phyloP scores from a whole-genome alignment of 2,113 vertebrate genomes.

The Catharus minimus region DNA sequence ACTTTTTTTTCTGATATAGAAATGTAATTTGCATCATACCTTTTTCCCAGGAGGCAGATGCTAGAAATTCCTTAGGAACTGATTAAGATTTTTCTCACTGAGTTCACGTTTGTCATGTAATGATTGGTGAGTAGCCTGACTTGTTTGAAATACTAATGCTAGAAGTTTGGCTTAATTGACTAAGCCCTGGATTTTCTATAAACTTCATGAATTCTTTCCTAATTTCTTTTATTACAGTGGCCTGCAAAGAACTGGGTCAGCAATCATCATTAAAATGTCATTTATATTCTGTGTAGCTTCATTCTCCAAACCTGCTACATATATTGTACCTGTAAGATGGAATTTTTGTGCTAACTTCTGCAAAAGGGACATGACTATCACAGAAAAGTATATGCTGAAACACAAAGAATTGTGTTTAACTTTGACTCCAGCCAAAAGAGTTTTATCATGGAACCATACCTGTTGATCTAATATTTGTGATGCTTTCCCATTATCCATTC shows the following conservation, averaged over 20 bases:
- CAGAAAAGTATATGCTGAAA: background rate
- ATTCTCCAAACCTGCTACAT: background rate
- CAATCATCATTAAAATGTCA: background rate
- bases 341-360: background rate
- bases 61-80: background rate
- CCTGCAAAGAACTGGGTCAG: background rate
- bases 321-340: background rate
- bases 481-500: background rate
- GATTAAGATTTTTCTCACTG: slow-evolving; percentile 45
- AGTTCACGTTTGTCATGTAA: slow-evolving; percentile 16
- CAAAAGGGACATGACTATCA: background rate
- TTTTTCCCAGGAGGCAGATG: background rate
- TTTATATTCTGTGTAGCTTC: background rate
- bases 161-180: slow-evolving; percentile 11
- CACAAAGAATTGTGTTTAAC: background rate
- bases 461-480: background rate
- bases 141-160: slow-evolving; percentile 38
- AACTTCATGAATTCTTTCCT: background rate
- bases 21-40: slow-evolving; percentile 2
- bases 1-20: background rate
- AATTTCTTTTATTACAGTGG: background rate
- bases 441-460: background rate
- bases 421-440: background rate
- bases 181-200: background rate
- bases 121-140: background rate